Conservation (phyloP, 2,888 invertebrate species). For the Orthonevra nobilis region DNA sequence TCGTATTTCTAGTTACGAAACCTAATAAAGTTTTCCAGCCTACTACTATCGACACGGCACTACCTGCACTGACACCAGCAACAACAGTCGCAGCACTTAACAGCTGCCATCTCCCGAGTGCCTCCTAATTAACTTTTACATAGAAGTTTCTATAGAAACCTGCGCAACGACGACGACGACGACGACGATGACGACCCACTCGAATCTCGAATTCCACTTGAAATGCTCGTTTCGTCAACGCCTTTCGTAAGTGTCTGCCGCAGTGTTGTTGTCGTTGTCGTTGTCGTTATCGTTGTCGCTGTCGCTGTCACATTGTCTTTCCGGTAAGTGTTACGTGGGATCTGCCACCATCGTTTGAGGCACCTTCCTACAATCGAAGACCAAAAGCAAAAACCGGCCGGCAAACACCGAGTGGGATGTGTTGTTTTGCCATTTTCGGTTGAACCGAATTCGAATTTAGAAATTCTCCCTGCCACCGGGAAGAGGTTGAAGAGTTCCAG, state of each 20-base stretch:
- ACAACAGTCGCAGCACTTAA: neutral
- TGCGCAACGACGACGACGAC: neutral
- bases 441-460: conserved; percentile 20
- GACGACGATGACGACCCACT: conserved; percentile 32
- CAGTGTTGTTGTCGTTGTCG: conserved; percentile 7
- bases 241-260: conserved; percentile 40
- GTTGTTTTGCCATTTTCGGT: conserved; percentile 56
- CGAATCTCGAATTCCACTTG: conserved; percentile 53
- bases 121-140: conserved; percentile 49
- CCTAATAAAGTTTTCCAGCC: conserved; percentile 42
- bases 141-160: conserved; percentile 15
- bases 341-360: conserved; percentile 44
- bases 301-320: conserved; percentile 33
- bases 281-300: conserved; percentile 6
- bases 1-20: conserved; percentile 55
- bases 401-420: conserved; percentile 27
- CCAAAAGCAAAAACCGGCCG: conserved; percentile 6
- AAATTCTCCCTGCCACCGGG: conserved; percentile 28
- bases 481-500: too few relatives aligned
- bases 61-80: neutral
- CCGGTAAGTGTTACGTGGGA: conserved; percentile 62
- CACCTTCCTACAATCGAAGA: neutral
- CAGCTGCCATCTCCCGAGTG: conserved; percentile 10
- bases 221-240: conserved; percentile 47
- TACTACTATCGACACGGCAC: conserved; percentile 23